Percentiles rank a stretch among this genome's conserved stretches.
phyloP scores from a whole-genome alignment of 2,797 vertebrate species.

The Diplodus sargus region DNA sequence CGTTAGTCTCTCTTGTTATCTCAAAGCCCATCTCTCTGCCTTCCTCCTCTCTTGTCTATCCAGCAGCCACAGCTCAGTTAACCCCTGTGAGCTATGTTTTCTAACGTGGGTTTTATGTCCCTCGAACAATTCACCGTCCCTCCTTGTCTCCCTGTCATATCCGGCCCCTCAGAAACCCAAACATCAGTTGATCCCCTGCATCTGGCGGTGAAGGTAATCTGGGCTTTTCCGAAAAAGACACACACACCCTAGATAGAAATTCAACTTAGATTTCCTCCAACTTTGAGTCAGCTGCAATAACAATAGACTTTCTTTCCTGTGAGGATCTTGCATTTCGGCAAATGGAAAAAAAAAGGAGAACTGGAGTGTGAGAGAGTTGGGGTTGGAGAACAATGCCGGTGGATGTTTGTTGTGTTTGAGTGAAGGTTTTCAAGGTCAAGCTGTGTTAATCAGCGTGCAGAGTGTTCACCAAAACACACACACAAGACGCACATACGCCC shows the following conservation, averaged over 20 bases:
- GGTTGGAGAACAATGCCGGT: slow-evolving; percentile 40
- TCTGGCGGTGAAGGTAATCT: slow-evolving; percentile 63
- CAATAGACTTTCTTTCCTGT: slow-evolving; percentile 72
- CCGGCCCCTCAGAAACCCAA: slow-evolving; percentile 66
- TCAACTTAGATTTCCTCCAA: slow-evolving; percentile 68
- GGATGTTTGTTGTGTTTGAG: slow-evolving; percentile 47
- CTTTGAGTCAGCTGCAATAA: slow-evolving; percentile 76
- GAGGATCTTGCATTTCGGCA: slow-evolving; percentile 47
- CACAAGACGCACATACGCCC: background rate
- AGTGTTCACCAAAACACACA: slow-evolving; percentile 38
- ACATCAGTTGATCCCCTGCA: slow-evolving; percentile 74
- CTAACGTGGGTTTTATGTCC: slow-evolving; percentile 41
- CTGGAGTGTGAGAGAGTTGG: slow-evolving; percentile 37
- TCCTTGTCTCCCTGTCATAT: slow-evolving; percentile 61
- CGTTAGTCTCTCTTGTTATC: slow-evolving; percentile 28
- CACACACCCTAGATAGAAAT: slow-evolving; percentile 62
- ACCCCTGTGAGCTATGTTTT: slow-evolving; percentile 7
- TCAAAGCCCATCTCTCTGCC: slow-evolving; percentile 26
- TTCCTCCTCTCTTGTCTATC: slow-evolving; percentile 18
- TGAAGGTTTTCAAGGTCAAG: slow-evolving; percentile 35
- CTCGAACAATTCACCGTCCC: slow-evolving; percentile 33
- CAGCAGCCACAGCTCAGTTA: slow-evolving; percentile 29
- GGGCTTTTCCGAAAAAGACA: slow-evolving; percentile 62
- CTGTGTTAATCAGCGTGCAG: slow-evolving; percentile 41
- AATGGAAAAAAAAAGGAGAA: slow-evolving; percentile 8